Conservation (phyloP, 2,888 invertebrate species). For the Pammene fasciana region DNA sequence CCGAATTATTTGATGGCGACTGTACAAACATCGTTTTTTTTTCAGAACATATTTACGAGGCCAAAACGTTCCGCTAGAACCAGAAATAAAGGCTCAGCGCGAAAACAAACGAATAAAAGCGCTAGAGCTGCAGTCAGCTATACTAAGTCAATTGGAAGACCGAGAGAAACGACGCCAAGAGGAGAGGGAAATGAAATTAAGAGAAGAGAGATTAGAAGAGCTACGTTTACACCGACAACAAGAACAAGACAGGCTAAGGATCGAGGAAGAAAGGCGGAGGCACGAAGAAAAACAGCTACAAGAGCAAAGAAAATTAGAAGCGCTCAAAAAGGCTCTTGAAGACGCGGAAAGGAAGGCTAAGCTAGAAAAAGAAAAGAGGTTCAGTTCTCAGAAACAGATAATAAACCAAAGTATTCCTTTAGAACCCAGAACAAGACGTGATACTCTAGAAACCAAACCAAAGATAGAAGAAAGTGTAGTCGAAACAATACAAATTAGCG, state of each 20-base stretch:
- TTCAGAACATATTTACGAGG: conserved; percentile 89
- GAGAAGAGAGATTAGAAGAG: conserved; percentile 93
- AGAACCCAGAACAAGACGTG: conserved; percentile 40
- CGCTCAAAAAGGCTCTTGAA: conserved; percentile 90
- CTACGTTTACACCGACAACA: conserved; percentile 89
- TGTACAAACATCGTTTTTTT: conserved; percentile 35
- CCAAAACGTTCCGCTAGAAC: conserved; percentile 93
- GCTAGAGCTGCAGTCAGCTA: conserved; percentile 92
- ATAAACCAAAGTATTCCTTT: conserved; percentile 49
- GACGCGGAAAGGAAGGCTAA: conserved; percentile 89
- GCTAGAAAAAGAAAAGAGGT: conserved; percentile 85
- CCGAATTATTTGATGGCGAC: too few relatives aligned
- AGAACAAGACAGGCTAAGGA: conserved; percentile 86
- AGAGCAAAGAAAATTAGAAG: conserved; percentile 88
- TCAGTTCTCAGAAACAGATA: conserved; percentile 64
- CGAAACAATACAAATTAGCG: conserved; percentile 52
- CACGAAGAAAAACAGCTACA: conserved; percentile 87
- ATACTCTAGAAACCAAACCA: conserved; percentile 49
- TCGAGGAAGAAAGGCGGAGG: conserved; percentile 88
- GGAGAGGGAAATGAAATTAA: conserved; percentile 88
- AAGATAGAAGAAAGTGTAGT: conserved; percentile 53
- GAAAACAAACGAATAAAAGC: conserved; percentile 92
- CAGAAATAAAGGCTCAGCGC: conserved; percentile 90
- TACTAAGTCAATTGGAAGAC: conserved; percentile 93
- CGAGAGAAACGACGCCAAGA: conserved; percentile 88